These are phyloP conservation scores for Drosophila atripex DNA, from an alignment of 2,888 invertebrate genomes.

Conservation along the genomic window DNA sequence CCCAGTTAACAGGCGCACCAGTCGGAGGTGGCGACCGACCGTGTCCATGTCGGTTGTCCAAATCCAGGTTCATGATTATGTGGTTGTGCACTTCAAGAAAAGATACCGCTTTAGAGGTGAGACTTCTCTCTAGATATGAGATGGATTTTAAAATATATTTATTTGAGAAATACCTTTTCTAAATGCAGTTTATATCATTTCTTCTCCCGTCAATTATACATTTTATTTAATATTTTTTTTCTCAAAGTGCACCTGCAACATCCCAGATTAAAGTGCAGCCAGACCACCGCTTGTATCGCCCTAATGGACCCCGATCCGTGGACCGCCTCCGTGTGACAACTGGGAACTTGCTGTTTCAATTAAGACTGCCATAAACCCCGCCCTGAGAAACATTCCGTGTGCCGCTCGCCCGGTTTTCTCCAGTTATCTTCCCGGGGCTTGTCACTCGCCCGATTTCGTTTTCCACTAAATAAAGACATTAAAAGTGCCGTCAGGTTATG, in stretches of 20 bases:
- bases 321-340: slow-evolving; percentile 34
- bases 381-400: too few relatives aligned
- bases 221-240: slow-evolving; percentile 5
- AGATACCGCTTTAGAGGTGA: not conserved
- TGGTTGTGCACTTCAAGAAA: slow-evolving; percentile 16
- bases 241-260: slow-evolving; percentile 9
- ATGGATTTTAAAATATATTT: too few relatives aligned
- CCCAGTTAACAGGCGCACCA: slow-evolving; percentile 74
- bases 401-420: slow-evolving; percentile 6
- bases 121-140: too few relatives aligned
- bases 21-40: slow-evolving; percentile 58
- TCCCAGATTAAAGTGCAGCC: slow-evolving; percentile 62
- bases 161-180: too few relatives aligned
- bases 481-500: slow-evolving; percentile 73
- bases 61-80: slow-evolving; percentile 8
- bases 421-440: slow-evolving; percentile 63
- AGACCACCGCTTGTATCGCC: slow-evolving; percentile 71
- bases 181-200: too few relatives aligned
- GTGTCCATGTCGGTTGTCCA: slow-evolving; percentile 41
- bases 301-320: slow-evolving; percentile 66
- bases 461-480: slow-evolving; percentile 77
- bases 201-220: not conserved
- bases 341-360: slow-evolving; percentile 63
- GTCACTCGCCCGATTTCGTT: slow-evolving; percentile 74
- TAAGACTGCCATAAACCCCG: slow-evolving; percentile 46